Base-by-base conservation (phyloP, 2,888 invertebrate species). In the Dasysyrphus tricinctus region DNA sequence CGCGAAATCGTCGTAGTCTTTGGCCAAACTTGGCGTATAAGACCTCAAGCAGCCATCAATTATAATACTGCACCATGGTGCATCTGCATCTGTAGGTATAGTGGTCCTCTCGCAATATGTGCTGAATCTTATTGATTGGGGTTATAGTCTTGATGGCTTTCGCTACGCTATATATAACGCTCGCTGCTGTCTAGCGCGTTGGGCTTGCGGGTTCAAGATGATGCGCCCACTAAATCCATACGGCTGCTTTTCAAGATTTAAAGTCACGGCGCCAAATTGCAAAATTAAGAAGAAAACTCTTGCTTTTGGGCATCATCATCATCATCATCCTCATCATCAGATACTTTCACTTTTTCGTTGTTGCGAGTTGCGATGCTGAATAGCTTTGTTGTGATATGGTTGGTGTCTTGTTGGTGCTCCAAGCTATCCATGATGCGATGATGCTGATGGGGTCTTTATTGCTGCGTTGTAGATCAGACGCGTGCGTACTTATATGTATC, bases 251-350 rank as follows among this genome's bases (percentile, higher is more conserved):
- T 72, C 29, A 77, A 77, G 74, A 70, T 70, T 70, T 51, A 67
- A 63, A 86, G 78, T 78, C 85, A 82, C 75, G 82, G 81, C 82
- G 82, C 86, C 82, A 79, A 86, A 82, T 86, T 86, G 86, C 82
- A 72, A 79, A 86, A 86, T 82, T 79, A 86, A 81, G 82, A 82
- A 79, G 86, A 82, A 82, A 86, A 81, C 79, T 79, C 82, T 86
- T 82, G 86, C 82, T 82, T 86, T 86, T 82, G 86, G 86, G 72
- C 67, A 67, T 49, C 42, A 61, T 42, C 24, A 14, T 24, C 24
- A 24, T 24, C 24, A 32, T n/a, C 67, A 67, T 49, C 42, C 42
- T 42, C 24, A 14, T 24, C 24, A 24, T 24, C 24, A 32, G 54
- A 29, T 59, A 61, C 86, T 86, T 86, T 86, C 86, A 86, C 86